Evolutionary conservation across 1,140 invertebrate genomes (phyloP).

Genomic region (Papilio polytes): DNA sequence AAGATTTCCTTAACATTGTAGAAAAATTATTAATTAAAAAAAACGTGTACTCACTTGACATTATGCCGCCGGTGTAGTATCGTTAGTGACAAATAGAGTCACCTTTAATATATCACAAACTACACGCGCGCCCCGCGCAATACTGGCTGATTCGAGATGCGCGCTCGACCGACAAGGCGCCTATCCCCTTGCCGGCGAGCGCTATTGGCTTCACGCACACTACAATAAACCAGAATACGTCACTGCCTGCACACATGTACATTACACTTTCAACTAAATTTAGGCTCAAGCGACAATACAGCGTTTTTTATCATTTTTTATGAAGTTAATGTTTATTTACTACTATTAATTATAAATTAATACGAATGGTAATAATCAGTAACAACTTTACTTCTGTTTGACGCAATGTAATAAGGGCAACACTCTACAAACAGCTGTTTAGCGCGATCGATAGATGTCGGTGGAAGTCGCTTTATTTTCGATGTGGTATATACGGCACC

Average conservation of each 20-base stretch:
- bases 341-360: neutral
- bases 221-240: conserved; percentile 42
- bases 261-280: neutral
- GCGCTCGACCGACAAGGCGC: conserved; percentile 52
- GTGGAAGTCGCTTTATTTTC: conserved; percentile 81
- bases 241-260: conserved; percentile 47
- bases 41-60: conserved; percentile 73
- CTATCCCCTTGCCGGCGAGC: conserved; percentile 55
- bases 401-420: conserved; percentile 55
- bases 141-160: conserved; percentile 69
- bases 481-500: conserved; percentile 76
- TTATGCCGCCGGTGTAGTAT: conserved; percentile 76
- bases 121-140: conserved; percentile 72
- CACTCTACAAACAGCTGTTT: conserved; percentile 68
- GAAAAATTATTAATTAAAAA: neutral
- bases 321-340: neutral
- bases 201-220: conserved; percentile 51
- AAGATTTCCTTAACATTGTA: neutral
- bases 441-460: conserved; percentile 80
- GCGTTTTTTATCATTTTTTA: neutral
- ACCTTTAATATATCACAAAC: conserved; percentile 70
- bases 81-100: conserved; percentile 73
- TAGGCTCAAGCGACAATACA: neutral
- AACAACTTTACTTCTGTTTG: neutral
- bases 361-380: neutral